Base-by-base conservation (phyloP, 35 echinoderm and acorn worm genomes). In the Apostichopus japonicus region DNA sequence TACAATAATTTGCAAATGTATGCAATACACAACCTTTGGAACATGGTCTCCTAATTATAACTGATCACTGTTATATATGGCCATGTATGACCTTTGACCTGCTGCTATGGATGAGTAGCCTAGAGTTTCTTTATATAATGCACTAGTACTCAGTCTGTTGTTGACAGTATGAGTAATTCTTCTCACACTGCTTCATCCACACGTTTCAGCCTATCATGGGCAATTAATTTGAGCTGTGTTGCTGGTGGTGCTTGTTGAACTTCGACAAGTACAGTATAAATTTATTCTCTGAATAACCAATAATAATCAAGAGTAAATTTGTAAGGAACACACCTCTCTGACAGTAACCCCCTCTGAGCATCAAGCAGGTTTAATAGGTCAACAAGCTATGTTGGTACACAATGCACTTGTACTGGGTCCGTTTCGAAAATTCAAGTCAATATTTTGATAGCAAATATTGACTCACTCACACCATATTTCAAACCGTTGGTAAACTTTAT, bases 361-460 rank as follows among this genome's bases (percentile, higher is more conserved):
- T 75, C 71, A 21, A 75, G 15, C 22, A 75, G 71, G 16, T 75
- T 75, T 75, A 21, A 75, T 75, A 75, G 71, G 71, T 75, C 71
- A 75, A 75, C 71, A 75, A 75, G 71, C 71, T 75, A 75, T 75
- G 71, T 75, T 75, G 71, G 71, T 75, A 75, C 71, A 75, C 71
- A 75, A 23, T 75, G 17, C 71, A 75, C 71, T 75, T 6, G 71
- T 75, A 23, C 22, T 75, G 71, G 21, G 71, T 19, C 71, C 71
- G n/a, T 75, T 75, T 75, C 14, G 17, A 75, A 75, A 75, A 75
- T 6, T 75, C n/a, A 19, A 75, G 71, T 75, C 71, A 75, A 75
- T 75, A 75, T 75, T 75, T 75, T 75, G 17, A 75, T 75, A 75
- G 71, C 17, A 75, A 75, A 75, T 75, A 75, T 75, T 75, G 71